phyloP scores from a whole-genome alignment of 2,797 vertebrate genomes.

The Manis crassicaudata region DNA sequence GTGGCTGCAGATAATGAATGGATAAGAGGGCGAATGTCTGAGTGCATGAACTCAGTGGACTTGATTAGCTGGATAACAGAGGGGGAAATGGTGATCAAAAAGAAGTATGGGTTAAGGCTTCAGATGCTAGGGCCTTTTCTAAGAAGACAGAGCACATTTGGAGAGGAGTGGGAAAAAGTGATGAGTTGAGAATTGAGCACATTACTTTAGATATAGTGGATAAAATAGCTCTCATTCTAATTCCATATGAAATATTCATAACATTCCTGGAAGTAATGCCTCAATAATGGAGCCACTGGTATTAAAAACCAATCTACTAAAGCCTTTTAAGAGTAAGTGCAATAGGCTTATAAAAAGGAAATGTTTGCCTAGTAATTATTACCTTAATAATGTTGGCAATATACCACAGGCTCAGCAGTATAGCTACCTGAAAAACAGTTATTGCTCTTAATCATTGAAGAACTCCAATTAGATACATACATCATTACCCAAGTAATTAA shows the following conservation, averaged over 20 bases:
- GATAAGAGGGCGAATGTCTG: not conserved
- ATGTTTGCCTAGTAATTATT: conserved; percentile 67
- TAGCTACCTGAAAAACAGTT: conserved; percentile 48
- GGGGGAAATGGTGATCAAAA: not conserved
- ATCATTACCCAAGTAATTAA: conserved; percentile 31
- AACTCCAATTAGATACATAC: not conserved
- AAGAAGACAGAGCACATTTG: not conserved
- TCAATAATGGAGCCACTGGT: conserved; percentile 57
- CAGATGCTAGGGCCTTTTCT: not conserved
- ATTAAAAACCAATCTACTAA: conserved; percentile 63
- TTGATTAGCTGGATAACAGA: not conserved
- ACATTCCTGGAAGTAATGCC: conserved; percentile 39
- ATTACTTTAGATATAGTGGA: not conserved
- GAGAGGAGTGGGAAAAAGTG: not conserved
- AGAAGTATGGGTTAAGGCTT: not conserved
- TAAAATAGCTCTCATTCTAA: conserved; percentile 31
- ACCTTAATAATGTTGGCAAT: conserved; percentile 47
- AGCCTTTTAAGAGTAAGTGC: conserved; percentile 52
- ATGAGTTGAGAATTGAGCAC: not conserved
- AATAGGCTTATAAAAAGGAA: conserved; percentile 33
- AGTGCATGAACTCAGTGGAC: not conserved
- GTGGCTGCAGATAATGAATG: not conserved
- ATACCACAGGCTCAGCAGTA: not conserved
- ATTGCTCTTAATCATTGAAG: conserved; percentile 59
- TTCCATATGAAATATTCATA: conserved; percentile 68